Evolutionary conservation across 2,797 vertebrate species (phyloP), one percentile per base, ranked within the genome.

Genomic region (Sternarchorhynchus goeldii): DNA sequence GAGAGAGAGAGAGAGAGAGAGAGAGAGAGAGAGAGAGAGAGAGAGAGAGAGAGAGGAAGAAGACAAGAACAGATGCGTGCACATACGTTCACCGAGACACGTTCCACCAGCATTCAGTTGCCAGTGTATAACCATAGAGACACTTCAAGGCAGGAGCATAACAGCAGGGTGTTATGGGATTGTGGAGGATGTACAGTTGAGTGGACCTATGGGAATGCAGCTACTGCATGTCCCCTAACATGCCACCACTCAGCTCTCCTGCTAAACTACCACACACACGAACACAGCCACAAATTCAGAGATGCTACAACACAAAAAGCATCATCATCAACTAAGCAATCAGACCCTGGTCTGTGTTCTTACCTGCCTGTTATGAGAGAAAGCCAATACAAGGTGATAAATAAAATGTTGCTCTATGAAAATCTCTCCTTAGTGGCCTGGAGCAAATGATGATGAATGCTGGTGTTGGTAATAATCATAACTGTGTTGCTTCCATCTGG

Each of bases 141-240:
- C 75, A 75, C 18, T 57, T 45, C 69, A 50, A 76, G 39, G 50
- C 58, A 31, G 16, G 20, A 58, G 67, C 25, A 65, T 17, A 64
- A 36, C 73, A 57, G 68, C 73, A 45, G 73, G 32, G 68, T 57
- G 76, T 75, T 81, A 75, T 75, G 78, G 68, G 76, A 83, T 83
- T 78, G 76, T 73, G 63, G 67, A 73, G 73, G 76, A 81, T 78
- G 78, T 75, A 62, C 75, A 59, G 62, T 69, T 82, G 66, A 82
- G 71, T 36, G 67, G 78, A 10, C 41, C 69, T 72, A 50, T 62
- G 79, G 82, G 79, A 81, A 39, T 55, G 41, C 41, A 57, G 73
- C 63, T 39, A 29, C 76, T 57, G 81, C 69, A 58, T 63, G 62
- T 67, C 14, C 53, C 58, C 4, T 71, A 57, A 53, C 77, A 31